These are phyloP conservation scores for Amia ocellicauda DNA, from an alignment of 2,113 vertebrate genomes.

Conservation along the genomic window DNA sequence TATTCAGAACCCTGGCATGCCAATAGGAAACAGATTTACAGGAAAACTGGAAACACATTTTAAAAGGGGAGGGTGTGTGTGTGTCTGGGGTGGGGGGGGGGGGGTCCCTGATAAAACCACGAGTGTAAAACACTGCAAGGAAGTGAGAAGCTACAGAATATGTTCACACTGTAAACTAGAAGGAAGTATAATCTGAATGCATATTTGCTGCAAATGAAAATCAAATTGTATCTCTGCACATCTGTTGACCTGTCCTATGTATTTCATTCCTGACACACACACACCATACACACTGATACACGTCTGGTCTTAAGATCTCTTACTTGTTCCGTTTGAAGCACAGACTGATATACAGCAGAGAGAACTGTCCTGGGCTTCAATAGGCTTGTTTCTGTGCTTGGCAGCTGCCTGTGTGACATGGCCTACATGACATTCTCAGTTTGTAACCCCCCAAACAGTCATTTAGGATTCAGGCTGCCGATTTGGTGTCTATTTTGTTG, in stretches of 20 bases:
- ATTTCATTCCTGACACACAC: neutral
- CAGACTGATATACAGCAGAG: neutral
- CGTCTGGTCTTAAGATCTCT: no score
- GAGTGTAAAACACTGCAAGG: neutral
- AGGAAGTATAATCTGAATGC: no score
- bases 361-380: neutral
- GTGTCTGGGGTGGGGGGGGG: neutral
- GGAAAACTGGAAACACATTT: slow-evolving; percentile 3
- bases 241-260: no score
- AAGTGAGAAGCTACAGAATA: neutral
- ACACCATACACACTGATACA: slow-evolving; percentile 10
- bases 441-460: neutral
- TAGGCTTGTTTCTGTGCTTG: neutral
- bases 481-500: neutral
- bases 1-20: neutral
- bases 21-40: neutral
- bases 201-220: no score
- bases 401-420: neutral
- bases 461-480: slow-evolving; percentile 4
- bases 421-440: neutral
- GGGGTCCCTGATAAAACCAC: neutral
- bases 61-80: neutral
- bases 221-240: no score
- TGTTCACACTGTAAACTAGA: no score
- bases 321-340: no score